Percentiles rank a stretch among this genome's conserved stretches.
These are phyloP conservation scores for Platycheirus albimanus DNA, from an alignment of 2,888 invertebrate species.

Conservation along the genomic window DNA sequence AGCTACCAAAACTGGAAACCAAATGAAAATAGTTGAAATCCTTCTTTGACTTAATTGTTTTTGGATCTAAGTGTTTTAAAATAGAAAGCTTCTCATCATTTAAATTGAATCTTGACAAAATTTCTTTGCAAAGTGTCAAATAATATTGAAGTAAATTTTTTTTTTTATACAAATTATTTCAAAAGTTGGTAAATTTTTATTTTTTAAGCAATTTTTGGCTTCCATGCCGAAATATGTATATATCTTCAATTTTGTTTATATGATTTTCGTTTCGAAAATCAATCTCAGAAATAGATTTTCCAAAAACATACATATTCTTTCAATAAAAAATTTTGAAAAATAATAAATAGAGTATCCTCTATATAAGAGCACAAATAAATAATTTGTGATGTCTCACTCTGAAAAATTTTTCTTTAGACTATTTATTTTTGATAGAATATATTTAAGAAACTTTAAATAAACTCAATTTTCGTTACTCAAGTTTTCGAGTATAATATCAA, in stretches of 20 bases:
- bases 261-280: not conserved
- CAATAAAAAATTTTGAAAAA: not conserved
- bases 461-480: not conserved
- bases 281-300: not conserved
- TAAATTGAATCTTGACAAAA: not conserved
- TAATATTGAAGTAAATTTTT: not conserved
- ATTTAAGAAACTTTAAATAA: not conserved
- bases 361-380: not conserved
- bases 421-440: not conserved
- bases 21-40: not conserved
- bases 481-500: not conserved
- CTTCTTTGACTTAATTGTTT: not conserved
- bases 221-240: not conserved
- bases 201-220: not conserved
- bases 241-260: not conserved
- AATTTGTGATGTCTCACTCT: not conserved
- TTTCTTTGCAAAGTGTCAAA: not conserved
- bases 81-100: not conserved
- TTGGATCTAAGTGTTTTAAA: not conserved
- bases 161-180: not conserved
- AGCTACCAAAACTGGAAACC: not conserved
- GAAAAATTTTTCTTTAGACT: not conserved
- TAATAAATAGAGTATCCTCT: not conserved
- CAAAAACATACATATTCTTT: not conserved
- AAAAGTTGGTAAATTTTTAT: not conserved